Conservation (phyloP, 2,113 vertebrate species). For the Noctilio leporinus region DNA sequence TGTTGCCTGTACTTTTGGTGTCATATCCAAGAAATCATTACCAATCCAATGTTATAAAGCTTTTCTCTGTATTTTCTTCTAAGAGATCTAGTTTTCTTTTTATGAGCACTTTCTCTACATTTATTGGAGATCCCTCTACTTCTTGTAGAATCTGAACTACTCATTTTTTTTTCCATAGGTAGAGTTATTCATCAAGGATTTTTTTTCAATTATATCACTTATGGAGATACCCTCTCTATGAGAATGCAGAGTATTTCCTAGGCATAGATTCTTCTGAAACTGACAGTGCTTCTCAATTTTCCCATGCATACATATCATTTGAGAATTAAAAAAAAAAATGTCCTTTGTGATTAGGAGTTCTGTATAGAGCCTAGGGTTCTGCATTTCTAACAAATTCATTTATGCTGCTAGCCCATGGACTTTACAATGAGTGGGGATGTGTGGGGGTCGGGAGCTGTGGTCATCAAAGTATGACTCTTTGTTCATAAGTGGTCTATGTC, state of each 20-base stretch:
- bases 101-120: neutral
- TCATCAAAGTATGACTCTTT: neutral
- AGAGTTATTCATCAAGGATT: neutral
- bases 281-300: neutral
- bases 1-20: neutral
- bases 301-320: neutral
- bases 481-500: neutral
- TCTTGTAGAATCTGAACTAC: neutral
- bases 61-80: neutral
- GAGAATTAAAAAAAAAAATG: neutral
- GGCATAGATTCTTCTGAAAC: neutral
- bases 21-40: neutral
- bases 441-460: neutral
- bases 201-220: neutral
- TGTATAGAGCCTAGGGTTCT: neutral
- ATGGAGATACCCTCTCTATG: neutral
- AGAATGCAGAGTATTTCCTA: neutral
- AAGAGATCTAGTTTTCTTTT: neutral
- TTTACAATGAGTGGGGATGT: neutral
- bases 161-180: neutral
- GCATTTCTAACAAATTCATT: neutral
- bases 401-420: neutral
- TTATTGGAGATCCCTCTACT: neutral
- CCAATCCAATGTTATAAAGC: neutral
- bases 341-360: neutral